Percentiles rank a stretch among this genome's conserved stretches.
These are phyloP conservation scores for Gobius niger DNA, from an alignment of 2,113 vertebrate species.

Conservation along the genomic window DNA sequence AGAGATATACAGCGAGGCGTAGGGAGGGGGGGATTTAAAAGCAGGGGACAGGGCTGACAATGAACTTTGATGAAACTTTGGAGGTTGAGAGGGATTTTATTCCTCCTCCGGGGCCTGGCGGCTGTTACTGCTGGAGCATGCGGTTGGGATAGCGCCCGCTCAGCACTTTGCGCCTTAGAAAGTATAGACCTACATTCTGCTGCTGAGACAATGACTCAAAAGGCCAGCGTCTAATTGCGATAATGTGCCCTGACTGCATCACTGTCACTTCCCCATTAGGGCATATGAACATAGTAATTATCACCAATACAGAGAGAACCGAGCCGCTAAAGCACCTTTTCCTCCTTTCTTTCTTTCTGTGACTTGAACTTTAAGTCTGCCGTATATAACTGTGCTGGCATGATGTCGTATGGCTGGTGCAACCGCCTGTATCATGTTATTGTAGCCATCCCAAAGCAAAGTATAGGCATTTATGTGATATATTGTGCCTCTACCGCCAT, in stretches of 20 bases:
- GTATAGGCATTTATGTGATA: too few relatives aligned
- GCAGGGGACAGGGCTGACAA: slow-evolving; percentile 35
- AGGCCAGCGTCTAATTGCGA: slow-evolving; percentile 43
- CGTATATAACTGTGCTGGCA: background rate
- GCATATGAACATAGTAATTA: slow-evolving; percentile 20
- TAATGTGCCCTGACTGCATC: slow-evolving; percentile 22
- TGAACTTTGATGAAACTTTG: slow-evolving; percentile 61
- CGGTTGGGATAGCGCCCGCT: slow-evolving; percentile 45
- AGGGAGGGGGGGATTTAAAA: slow-evolving; percentile 48
- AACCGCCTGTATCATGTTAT: too few relatives aligned
- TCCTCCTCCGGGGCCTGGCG: slow-evolving; percentile 37
- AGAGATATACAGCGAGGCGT: slow-evolving; percentile 9
- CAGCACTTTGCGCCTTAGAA: slow-evolving; percentile 46
- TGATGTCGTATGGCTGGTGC: background rate
- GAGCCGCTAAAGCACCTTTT: background rate
- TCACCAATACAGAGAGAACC: slow-evolving; percentile 9
- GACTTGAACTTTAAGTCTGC: background rate
- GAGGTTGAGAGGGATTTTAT: slow-evolving; percentile 33
- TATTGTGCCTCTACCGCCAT: too few relatives aligned
- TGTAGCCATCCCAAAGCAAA: too few relatives aligned
- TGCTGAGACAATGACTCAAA: slow-evolving; percentile 48
- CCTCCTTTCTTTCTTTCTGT: background rate
- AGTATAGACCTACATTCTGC: slow-evolving; percentile 31
- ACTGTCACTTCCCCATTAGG: slow-evolving; percentile 14
- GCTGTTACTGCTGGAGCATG: slow-evolving; percentile 24